Evolutionary conservation across 2,797 vertebrate species (phyloP), one percentile per base, ranked within the genome.

Genomic region (Fistularia commersonii): DNA sequence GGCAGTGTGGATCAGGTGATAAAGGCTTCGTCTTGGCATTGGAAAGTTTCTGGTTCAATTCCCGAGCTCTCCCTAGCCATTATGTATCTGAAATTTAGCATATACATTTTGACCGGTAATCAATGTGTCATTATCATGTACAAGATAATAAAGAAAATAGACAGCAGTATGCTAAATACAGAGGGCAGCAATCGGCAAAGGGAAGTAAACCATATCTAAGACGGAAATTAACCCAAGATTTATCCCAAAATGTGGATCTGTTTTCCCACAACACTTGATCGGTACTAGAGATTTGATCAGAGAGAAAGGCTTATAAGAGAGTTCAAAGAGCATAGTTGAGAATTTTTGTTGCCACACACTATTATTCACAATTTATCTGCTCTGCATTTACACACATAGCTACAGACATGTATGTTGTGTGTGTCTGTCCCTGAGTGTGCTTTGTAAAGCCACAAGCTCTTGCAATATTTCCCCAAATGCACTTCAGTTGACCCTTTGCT

Each of bases 401-500:
- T 32, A 35, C 32, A 14, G 46, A 11, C 33, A 35, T 15, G 11
- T 41, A 50, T 1, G 39, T 41, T 11, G 39, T 43, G 39, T 53
- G 35, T 42, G 44, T 36, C 1, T 5, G 38, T 32, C 45, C 8
- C 8, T 55, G 50, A 38, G 34, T 39, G 14, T 57, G 43, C 63
- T 66, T 72, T 65, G 51, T 35, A 64, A 52, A 78, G 64, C 48
- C 57, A 66, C 48, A 54, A 57, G 38, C 46, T 46, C 54, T 64
- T 48, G 55, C 61, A 41, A 57, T 59, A 70, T 74, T 69, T 69
- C 50, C 69, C 51, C n/a, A 7, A 72, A 65, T 55, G 69, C 62
- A 76, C 80, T 80, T 51, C 51, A 54, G 61, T 63, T 81, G 78
- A 84, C 73, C 78, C 76, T 68, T 74, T 48, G 66, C 73, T 77